These are phyloP conservation scores for Campoletis sonorensis DNA, from an alignment of 1,140 invertebrate genomes.

Conservation along the genomic window DNA sequence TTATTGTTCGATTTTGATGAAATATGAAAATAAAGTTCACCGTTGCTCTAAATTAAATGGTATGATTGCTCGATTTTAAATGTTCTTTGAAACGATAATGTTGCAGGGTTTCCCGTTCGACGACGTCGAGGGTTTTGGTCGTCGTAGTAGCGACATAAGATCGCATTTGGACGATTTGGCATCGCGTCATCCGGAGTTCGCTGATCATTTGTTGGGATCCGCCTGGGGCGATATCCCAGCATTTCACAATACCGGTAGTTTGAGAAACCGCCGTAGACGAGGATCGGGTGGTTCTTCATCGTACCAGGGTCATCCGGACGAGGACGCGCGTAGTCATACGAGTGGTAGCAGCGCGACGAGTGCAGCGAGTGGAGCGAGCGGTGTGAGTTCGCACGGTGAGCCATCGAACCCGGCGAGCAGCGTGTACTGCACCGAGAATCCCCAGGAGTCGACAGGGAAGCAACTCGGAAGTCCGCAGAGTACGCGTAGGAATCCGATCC, in stretches of 20 bases:
- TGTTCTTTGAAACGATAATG: conserved; percentile 42
- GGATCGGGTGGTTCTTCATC: conserved; percentile 55
- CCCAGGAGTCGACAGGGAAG: conserved; percentile 18
- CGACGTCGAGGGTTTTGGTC: conserved; percentile 76
- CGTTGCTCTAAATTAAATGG: background rate
- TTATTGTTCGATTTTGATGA: too few relatives aligned
- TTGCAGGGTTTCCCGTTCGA: conserved; percentile 84
- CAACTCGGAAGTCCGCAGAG: background rate
- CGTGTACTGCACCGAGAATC: conserved; percentile 26
- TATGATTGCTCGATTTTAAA: background rate
- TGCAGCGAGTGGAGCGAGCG: conserved; percentile 63
- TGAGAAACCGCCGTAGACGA: conserved; percentile 63
- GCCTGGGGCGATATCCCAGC: conserved; percentile 73
- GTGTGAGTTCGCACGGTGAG: conserved; percentile 69
- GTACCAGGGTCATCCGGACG: conserved; percentile 68
- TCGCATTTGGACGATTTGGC: conserved; percentile 79
- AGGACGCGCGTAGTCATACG: conserved; percentile 70
- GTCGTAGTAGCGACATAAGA: conserved; percentile 77
- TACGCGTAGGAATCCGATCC: conserved; percentile 73
- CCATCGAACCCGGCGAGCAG: conserved; percentile 45
- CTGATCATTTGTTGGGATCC: conserved; percentile 77
- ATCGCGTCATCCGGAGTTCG: conserved; percentile 80
- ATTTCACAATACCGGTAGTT: conserved; percentile 59
- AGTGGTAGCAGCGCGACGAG: conserved; percentile 70
- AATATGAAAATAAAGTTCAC: too few relatives aligned